Evolutionary conservation across 2,113 vertebrate species (phyloP).

Genomic region (Sapajus apella): DNA sequence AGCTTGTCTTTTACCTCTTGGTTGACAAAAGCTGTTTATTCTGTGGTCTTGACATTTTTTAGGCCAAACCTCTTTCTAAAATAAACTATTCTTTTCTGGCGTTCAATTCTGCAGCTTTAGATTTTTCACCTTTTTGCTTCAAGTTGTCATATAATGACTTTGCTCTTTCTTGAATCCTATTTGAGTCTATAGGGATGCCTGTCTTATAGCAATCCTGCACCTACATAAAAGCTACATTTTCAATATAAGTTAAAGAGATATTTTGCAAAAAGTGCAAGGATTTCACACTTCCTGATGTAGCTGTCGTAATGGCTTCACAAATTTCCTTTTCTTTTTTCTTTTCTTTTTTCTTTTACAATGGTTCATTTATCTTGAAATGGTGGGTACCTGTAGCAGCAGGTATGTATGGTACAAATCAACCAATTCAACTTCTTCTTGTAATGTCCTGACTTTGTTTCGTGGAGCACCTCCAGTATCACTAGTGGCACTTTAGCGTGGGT

Average conservation of each 20-base stretch:
- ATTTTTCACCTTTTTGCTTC: not conserved
- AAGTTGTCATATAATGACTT: not conserved
- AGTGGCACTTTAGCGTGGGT: not conserved
- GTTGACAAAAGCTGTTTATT: not conserved
- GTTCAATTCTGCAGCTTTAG: too few species aligned
- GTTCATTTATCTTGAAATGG: not conserved
- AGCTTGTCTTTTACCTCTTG: too few species aligned
- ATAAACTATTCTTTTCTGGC: too few species aligned
- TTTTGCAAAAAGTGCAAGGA: not conserved
- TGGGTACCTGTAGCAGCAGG: not conserved
- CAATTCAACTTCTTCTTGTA: not conserved
- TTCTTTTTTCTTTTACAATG: not conserved
- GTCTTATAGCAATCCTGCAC: not conserved
- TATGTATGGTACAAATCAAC: not conserved
- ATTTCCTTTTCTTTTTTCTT: not conserved
- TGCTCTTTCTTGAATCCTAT: not conserved
- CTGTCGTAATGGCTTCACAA: not conserved
- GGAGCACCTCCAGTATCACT: not conserved
- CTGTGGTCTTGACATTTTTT: too few species aligned
- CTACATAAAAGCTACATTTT: not conserved
- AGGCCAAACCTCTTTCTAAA: too few species aligned
- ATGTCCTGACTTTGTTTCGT: not conserved
- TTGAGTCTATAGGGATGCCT: not conserved
- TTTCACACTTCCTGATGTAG: not conserved
- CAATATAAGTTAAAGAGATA: not conserved